These are phyloP conservation scores for Onchidella celtica DNA, from an alignment of 2,888 invertebrate species.

Conservation along the genomic window DNA sequence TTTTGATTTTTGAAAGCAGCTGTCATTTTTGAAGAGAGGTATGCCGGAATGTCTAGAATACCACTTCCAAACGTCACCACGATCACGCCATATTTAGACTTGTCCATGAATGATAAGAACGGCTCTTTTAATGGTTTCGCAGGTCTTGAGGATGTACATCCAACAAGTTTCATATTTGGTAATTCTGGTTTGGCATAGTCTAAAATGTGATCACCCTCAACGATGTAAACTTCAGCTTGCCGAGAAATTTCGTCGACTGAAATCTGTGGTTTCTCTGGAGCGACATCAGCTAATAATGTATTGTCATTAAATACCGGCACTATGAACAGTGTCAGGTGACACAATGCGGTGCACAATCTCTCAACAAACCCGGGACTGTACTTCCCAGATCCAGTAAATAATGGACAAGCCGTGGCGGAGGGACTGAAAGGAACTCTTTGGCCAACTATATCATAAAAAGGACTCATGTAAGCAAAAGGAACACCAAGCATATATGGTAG, in stretches of 20 bases:
- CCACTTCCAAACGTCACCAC: slow-evolving; percentile 59
- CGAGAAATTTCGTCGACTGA: background rate
- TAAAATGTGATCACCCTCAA: slow-evolving; percentile 56
- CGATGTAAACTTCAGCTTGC: slow-evolving; percentile 48
- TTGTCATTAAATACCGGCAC: background rate
- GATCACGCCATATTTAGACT: slow-evolving; percentile 55
- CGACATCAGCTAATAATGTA: slow-evolving; percentile 26
- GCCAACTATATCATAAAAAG: slow-evolving; percentile 10
- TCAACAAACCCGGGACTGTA: slow-evolving; percentile 17
- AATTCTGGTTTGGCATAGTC: slow-evolving; percentile 52
- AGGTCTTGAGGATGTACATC: slow-evolving; percentile 53
- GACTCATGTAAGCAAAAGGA: slow-evolving; percentile 41
- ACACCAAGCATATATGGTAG: slow-evolving; percentile 43
- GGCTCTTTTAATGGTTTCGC: slow-evolving; percentile 53
- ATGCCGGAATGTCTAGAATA: slow-evolving; percentile 47
- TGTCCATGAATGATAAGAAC: slow-evolving; percentile 54
- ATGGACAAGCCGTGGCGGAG: background rate
- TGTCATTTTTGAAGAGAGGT: slow-evolving; percentile 47
- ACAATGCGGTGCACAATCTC: background rate
- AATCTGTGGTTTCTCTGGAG: slow-evolving; percentile 16
- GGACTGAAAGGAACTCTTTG: slow-evolving; percentile 37
- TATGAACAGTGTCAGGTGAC: background rate
- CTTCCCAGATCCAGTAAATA: background rate
- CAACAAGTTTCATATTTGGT: slow-evolving; percentile 56
- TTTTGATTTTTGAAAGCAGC: slow-evolving; percentile 49